phyloP scores from a whole-genome alignment of 2,113 vertebrate genomes.

The Rhabdomys dilectus region DNA sequence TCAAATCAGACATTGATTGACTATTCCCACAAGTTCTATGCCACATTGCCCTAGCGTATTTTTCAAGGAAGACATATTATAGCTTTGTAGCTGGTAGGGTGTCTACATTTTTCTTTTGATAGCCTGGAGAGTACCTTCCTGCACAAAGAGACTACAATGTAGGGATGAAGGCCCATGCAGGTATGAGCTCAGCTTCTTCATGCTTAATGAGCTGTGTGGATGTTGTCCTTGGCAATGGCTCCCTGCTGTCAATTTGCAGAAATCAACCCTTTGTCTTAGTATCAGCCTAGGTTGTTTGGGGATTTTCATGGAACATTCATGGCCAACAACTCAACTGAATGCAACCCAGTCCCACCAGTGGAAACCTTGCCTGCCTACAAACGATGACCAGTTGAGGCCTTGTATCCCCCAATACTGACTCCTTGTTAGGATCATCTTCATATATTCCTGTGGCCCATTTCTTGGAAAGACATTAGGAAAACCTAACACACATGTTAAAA shows the following conservation, averaged over 20 bases:
- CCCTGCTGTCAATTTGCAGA: not conserved
- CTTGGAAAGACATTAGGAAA: too few relatives aligned
- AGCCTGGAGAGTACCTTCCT: not conserved
- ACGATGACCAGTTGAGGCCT: not conserved
- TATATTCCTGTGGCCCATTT: too few relatives aligned
- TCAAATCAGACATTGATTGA: not conserved
- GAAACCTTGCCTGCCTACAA: not conserved
- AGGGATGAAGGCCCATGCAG: not conserved
- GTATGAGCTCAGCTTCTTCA: not conserved
- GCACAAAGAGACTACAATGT: not conserved
- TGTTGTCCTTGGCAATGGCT: not conserved
- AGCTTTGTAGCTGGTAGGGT: not conserved
- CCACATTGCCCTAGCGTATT: not conserved
- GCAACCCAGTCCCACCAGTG: not conserved
- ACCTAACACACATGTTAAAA: too few relatives aligned
- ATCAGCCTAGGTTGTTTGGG: not conserved
- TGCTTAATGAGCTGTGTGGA: not conserved
- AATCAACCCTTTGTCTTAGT: not conserved
- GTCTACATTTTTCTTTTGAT: not conserved
- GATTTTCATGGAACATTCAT: not conserved
- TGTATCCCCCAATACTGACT: not conserved
- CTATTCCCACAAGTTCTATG: not conserved
- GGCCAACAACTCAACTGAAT: not conserved
- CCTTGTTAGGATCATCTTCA: not conserved
- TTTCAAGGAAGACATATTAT: not conserved